Base-by-base conservation (phyloP, 1,140 invertebrate species). In the Aleiodes sp. region DNA sequence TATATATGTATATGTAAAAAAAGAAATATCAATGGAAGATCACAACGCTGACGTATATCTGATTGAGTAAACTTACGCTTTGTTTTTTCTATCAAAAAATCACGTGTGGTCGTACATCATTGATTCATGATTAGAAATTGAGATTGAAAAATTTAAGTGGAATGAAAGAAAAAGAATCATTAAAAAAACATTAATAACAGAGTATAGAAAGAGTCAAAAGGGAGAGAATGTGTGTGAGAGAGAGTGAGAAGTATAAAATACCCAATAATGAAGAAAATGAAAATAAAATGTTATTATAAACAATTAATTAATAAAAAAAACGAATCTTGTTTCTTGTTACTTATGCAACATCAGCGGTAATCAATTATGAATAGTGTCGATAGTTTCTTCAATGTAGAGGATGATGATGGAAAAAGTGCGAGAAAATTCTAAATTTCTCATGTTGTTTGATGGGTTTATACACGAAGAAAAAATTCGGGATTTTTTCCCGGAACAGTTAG, bases 311-410 rank as follows among this genome's bases (percentile, higher is more conserved):
- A 81, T 81, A 81, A 82, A 82, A 80, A 69, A 71, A 80, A n/a
- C 75, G 62, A 80, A 82, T 80, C 76, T 82, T 80, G 78, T 82
- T 79, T 80, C 76, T 82, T 82, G 80, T 82, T 81, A 82, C 76
- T 80, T 80, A 41, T 78, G 75, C n/a, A n/a, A n/a, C n/a, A n/a
- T n/a, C n/a, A n/a, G n/a, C n/a, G n/a, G n/a, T n/a, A n/a, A n/a
- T n/a, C n/a, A n/a, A n/a, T n/a, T n/a, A n/a, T n/a, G n/a, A n/a
- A n/a, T n/a, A n/a, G n/a, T n/a, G n/a, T n/a, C n/a, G n/a, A n/a
- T n/a, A n/a, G n/a, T n/a, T n/a, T n/a, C n/a, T n/a, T n/a, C n/a
- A n/a, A n/a, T n/a, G n/a, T n/a, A n/a, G n/a, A n/a, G n/a, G n/a
- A n/a, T n/a, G n/a, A n/a, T n/a, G n/a, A n/a, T n/a, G n/a, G n/a